Evolutionary conservation across 2,113 vertebrate species (phyloP).

Genomic region (Tetrao urogallus): DNA sequence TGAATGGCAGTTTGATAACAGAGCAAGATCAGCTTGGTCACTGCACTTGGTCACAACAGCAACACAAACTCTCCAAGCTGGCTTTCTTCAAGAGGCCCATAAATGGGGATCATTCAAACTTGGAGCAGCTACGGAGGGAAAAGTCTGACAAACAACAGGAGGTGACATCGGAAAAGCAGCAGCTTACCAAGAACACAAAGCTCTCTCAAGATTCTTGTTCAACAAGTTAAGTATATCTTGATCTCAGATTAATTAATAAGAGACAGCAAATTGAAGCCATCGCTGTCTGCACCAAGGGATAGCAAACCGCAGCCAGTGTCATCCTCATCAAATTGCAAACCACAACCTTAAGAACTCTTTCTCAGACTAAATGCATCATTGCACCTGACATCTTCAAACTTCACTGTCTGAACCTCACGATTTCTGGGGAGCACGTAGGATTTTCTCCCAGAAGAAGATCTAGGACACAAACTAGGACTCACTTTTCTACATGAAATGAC

Average conservation of each 20-base stretch:
- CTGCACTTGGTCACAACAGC: neutral
- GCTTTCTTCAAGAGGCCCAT: neutral
- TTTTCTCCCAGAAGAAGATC: constrained; percentile 11
- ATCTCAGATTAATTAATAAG: neutral
- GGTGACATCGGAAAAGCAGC: neutral
- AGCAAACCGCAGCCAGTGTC: neutral
- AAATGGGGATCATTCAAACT: rapidly evolving
- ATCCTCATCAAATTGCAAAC: neutral
- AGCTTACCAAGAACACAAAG: neutral
- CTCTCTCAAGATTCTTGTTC: neutral
- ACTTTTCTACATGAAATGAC: constrained; percentile 7
- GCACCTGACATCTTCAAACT: neutral
- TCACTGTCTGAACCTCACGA: neutral
- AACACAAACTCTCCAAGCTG: neutral
- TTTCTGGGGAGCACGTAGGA: neutral
- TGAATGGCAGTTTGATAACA: neutral
- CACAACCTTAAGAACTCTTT: neutral
- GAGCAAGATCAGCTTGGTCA: rapidly evolving
- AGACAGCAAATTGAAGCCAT: neutral
- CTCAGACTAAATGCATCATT: neutral
- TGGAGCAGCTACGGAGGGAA: neutral
- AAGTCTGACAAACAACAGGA: neutral
- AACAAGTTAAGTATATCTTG: neutral
- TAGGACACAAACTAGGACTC: constrained; percentile 58
- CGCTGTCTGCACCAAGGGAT: neutral